Base-by-base conservation (phyloP, 2,888 invertebrate species). In the Pyrrhia umbra region DNA sequence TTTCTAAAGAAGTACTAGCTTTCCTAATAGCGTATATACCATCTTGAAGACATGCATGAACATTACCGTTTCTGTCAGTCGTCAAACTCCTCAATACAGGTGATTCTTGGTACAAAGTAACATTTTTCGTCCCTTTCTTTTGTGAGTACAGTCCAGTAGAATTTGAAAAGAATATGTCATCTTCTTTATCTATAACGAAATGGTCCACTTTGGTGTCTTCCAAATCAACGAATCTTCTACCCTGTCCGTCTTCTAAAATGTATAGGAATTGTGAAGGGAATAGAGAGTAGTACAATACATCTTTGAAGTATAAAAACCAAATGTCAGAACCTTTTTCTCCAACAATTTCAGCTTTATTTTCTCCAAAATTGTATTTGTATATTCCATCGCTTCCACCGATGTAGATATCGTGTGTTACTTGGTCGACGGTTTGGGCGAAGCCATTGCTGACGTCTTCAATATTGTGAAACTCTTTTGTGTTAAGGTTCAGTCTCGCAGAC, bases 151-250 rank as follows among this genome's bases (percentile, higher is more conserved):
- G 63, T 2, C 93, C 94, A 6, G 90, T 88, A 0, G 75, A 75
- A 63, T 93, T 93, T 1, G 89, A 87, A 57, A 83, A 93, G 63
- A 89, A 91, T 57, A 92, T 85, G 0, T 77, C 65, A 59, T 89
- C 72, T 8, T 90, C 85, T 43, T 85, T 80, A 39, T 92, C 94
- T 15, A 93, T 90, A 10, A 90, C 79, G 42, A 94, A 92, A 18
- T 85, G 83, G 51, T 90, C 90, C 0, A 92, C 89, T 81, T 91
- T 91, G 0, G 89, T 91, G 42, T 92, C 90, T 85, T 93, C 90
- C 9, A 93, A 80, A 67, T 93, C 92, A 52, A 77, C 68, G 25
- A 90, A 89, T 52, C 89, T 84, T 2, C 34, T 65, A 1, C 83
- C 61, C 56, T 85, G 75, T 0, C 87, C 92, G 43, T 91, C 79